These are phyloP conservation scores for Lasius platythorax DNA, from an alignment of 2,888 invertebrate species.

Conservation along the genomic window DNA sequence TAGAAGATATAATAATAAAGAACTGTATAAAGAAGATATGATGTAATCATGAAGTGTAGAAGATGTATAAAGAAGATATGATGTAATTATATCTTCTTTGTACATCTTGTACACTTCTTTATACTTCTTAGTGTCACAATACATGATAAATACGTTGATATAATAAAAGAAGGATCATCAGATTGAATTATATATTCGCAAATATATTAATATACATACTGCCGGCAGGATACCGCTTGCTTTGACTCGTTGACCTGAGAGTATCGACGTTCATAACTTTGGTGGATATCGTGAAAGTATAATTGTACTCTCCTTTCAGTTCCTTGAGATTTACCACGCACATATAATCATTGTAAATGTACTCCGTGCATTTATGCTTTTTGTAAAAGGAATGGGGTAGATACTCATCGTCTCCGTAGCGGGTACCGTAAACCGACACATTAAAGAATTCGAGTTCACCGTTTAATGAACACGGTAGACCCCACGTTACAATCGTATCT, in stretches of 20 bases:
- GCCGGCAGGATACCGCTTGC: slow-evolving; percentile 79
- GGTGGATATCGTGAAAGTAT: slow-evolving; percentile 76
- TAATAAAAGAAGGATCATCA: neutral
- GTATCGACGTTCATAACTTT: slow-evolving; percentile 69
- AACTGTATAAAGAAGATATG: no score
- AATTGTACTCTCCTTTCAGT: slow-evolving; percentile 78
- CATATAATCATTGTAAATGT: slow-evolving; percentile 66
- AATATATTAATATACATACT: slow-evolving; percentile 74
- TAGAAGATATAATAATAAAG: no score
- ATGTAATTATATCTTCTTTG: no score
- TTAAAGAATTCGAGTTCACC: slow-evolving; percentile 78
- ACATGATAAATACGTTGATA: neutral
- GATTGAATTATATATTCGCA: neutral
- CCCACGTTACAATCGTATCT: slow-evolving; percentile 79
- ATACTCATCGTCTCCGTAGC: slow-evolving; percentile 35
- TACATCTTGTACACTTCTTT: no score
- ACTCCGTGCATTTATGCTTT: slow-evolving; percentile 52
- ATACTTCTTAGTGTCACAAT: neutral
- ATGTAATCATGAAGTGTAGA: no score
- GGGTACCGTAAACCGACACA: slow-evolving; percentile 73
- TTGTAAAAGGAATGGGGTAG: slow-evolving; percentile 53
- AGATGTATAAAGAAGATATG: no score
- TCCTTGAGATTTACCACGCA: slow-evolving; percentile 72
- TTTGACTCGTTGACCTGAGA: slow-evolving; percentile 66
- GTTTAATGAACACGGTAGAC: slow-evolving; percentile 78